Base-by-base conservation (phyloP, 2,113 vertebrate species). In the Smithornis capensis region DNA sequence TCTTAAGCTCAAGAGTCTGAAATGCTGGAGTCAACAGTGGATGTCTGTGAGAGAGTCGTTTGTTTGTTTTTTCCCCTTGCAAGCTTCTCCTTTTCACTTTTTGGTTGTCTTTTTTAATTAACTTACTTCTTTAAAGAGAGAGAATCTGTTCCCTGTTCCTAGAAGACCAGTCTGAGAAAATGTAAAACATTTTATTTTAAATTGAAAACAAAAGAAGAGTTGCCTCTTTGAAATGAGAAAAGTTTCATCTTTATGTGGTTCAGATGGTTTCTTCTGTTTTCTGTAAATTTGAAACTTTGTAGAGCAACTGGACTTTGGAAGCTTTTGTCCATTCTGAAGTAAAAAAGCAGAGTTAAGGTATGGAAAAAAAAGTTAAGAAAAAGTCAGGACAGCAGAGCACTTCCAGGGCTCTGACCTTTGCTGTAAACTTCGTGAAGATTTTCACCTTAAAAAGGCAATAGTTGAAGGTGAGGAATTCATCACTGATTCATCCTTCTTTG, bases 71-170 rank as follows among this genome's bases (percentile, higher is more conserved):
- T 63, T 33, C 22, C 55, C 15, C 21, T 87, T 74, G 71, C 33
- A 83, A 37, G 22, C 87, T 67, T 3, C 33, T 76, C 31, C n/a
- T 59, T 87, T 91, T 82, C 63, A 79, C 70, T 94, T 86, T 78
- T 52, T 81, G 35, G 9, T 77, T 89, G 89, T 89, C 80, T 68
- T 78, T 49, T 83, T 89, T 90, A 86, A 92, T 92, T 92, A 90
- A 74, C 55, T 90, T 89, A 47, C 4, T 87, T 85, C 29, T 78
- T 91, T 82, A 94, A 84, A 81, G 38, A 82, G 64, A 60, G 67
- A 52, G 92, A 88, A 70, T 83, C 85, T 92, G 86, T 91, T 88
- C 87, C n/a, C 80, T 93, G 79, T 88, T 95, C 71, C 24, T 86
- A 35, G 75, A 94, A 78, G 38, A 52, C 11, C 47, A 75, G 60